Base-by-base conservation (phyloP, 2,113 vertebrate species). In the Passer montanus region DNA sequence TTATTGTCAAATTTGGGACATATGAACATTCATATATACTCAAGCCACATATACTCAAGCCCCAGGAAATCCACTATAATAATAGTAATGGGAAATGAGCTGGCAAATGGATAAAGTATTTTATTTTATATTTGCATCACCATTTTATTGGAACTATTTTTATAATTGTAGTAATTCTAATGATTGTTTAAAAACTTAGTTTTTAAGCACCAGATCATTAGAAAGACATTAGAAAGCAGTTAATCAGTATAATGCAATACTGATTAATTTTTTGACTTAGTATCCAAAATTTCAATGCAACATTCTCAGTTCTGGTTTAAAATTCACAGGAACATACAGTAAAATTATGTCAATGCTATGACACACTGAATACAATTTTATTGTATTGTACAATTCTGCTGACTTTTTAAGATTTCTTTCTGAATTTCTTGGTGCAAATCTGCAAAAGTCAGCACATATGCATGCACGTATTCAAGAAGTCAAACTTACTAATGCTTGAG, bases 161-260 rank as follows among this genome's bases (percentile, higher is more conserved):
- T 76, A 12, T 80, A 52, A 66, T 62, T 50, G 21, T 15, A 66
- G 28, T 52, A 66, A 78, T 90, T 94, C 93, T 96, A 97, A 95
- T 93, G 93, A 95, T 88, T 78, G 55, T 83, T 90, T 92, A 90
- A 95, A 96, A 95, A 93, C 89, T 22, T 73, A 7, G 84, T 64
- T 94, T 94, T 97, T 94, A 97, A 94, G 66, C 35, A 70, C 1
- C 31, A 18, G 39, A 90, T 95, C 94, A 95, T 93, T 95, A 93
- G 92, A 94, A 95, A 80, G 49, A 73, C 91, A 96, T 91, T 95
- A 95, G 94, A 97, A 96, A 97, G 95, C 93, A 95, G 64, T 96
- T 96, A 95, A 94, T 97, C 94, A 95, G 93, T 94, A 94, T 96
- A 63, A 70, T 33, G 19, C 10, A 43, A 84, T 97, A 93, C 90